Base-by-base conservation (phyloP, 2,888 invertebrate genomes). In the Eueremaeus valkanovi region DNA sequence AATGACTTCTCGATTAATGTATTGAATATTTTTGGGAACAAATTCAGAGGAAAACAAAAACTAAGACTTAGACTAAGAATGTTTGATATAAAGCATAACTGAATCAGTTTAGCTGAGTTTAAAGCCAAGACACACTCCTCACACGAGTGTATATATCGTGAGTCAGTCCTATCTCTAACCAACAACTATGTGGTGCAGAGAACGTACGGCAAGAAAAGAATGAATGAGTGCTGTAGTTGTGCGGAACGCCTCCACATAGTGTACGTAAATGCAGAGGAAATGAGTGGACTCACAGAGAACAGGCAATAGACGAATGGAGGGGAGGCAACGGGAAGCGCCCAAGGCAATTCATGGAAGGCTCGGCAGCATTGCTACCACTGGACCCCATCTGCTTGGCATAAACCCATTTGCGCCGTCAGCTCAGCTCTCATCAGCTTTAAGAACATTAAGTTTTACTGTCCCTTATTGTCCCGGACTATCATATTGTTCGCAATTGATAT, bases 241-340 rank as follows among this genome's bases (percentile, higher is more conserved):
- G 27, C 45, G 70, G 27, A 70, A 70, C 70, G 70, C 70, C 70
- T 70, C 70, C 70, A 70, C 42, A 70, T 70, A 70, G 70, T 70
- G 70, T 70, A 70, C 70, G 70, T 70, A 70, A 70, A 70, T 45
- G 70, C 70, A 70, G 70, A 70, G 70, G 70, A 70, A 70, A 70
- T 70, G 24, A 24, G 21, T 61, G 33, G 31, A 66, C 33, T 36
- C 16, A 16, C 63, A 13, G 3, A 66, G 33, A 21, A 66, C 63
- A 66, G 63, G 63, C 63, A 45, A 3, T 29, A 66, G 63, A 29
- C 42, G 42, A 70, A n/a, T 29, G 2, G 70, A 70, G 70, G 70
- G 70, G 70, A 70, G 42, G 40, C 63, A 42, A 70, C 70, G 42
- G 70, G 70, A 70, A 70, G 70, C 70, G 70, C 70, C 45, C 45